phyloP scores from a whole-genome alignment of 2,888 invertebrate genomes.

The Lottia gigantea region DNA sequence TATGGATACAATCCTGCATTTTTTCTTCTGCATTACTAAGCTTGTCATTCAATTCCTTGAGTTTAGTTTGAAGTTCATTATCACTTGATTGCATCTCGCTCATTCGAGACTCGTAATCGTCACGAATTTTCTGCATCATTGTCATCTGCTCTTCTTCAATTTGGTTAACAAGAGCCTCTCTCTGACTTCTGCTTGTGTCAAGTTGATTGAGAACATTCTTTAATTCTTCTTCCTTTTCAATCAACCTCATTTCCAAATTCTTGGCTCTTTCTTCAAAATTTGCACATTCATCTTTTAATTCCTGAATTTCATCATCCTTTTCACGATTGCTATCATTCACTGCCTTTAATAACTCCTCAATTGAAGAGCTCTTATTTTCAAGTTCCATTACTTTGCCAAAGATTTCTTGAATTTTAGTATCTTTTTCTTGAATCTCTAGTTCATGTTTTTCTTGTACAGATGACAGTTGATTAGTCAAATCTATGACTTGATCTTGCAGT shows the following conservation, averaged over 20 bases:
- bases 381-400: constrained; percentile 16
- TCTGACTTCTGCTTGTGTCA: not conserved
- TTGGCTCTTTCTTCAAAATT: constrained; percentile 23
- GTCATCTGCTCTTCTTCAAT: constrained; percentile 19
- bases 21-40: constrained; percentile 52
- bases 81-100: constrained; percentile 47
- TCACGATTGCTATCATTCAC: constrained; percentile 41
- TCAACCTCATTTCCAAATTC: constrained; percentile 15
- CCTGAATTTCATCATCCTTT: constrained; percentile 43
- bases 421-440: constrained; percentile 22
- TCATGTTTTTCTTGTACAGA: constrained; percentile 22
- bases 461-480: constrained; percentile 20
- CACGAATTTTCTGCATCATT: constrained; percentile 19
- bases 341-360: constrained; percentile 54
- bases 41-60: constrained; percentile 51
- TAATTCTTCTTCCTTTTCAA: constrained; percentile 24
- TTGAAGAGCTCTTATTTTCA: constrained; percentile 30
- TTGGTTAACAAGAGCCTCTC: constrained; percentile 5
- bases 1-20: constrained; percentile 55
- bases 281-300: constrained; percentile 29
- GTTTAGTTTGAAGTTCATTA: constrained; percentile 51
- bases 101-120: constrained; percentile 42
- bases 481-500: constrained; percentile 10
- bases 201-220: constrained; percentile 11
- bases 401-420: constrained; percentile 20